Conservation (phyloP, 2,113 vertebrate genomes). For the Datnioides undecimradiatus region DNA sequence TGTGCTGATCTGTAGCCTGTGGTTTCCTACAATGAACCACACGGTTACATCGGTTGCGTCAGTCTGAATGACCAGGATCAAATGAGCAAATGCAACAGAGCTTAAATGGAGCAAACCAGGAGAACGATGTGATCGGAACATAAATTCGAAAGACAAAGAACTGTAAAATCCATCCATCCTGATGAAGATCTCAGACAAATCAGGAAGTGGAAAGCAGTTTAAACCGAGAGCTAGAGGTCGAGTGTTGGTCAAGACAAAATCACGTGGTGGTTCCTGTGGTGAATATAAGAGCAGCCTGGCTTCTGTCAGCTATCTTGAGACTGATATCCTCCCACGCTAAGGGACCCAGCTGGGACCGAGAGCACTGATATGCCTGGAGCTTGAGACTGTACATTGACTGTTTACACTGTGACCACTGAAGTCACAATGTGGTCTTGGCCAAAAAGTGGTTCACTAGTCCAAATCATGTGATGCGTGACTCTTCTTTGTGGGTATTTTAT, state of each 20-base stretch:
- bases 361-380: background rate
- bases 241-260: background rate
- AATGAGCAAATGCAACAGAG: no score
- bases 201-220: no score
- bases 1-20: no score
- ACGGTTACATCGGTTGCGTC: no score
- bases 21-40: no score
- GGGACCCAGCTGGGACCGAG: background rate
- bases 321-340: background rate
- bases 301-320: background rate
- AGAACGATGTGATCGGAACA: no score
- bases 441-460: background rate
- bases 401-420: background rate
- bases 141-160: no score
- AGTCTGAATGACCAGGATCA: no score
- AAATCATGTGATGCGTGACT: background rate
- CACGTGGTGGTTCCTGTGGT: background rate
- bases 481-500: constrained; percentile 1
- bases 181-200: no score
- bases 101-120: no score
- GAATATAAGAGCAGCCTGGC: background rate
- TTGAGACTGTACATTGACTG: background rate
- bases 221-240: no score
- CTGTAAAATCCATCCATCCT: no score
- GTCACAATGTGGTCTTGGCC: background rate